Evolutionary conservation across 2,888 invertebrate species (phyloP).

Genomic region (Polydrusus pterygomalis): DNA sequence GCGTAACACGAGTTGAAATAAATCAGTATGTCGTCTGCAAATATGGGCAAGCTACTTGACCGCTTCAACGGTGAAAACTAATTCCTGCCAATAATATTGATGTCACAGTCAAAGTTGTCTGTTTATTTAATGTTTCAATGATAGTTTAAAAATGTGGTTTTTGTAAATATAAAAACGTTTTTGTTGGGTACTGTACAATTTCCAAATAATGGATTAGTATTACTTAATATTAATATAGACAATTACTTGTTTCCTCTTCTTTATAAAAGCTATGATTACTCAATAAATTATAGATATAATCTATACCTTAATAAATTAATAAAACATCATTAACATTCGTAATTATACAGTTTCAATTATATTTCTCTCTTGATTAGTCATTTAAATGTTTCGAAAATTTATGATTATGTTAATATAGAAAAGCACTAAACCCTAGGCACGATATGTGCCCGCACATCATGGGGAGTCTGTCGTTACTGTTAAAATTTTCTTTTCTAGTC

Average conservation of each 20-base stretch:
- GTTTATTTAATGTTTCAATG: no score
- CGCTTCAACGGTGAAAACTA: no score
- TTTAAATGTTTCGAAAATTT: conserved; percentile 19
- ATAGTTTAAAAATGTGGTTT: no score
- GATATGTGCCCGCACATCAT: conserved; percentile 18
- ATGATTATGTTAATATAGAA: conserved; percentile 20
- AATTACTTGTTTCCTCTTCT: conserved; percentile 2
- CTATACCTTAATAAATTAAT: conserved; percentile 13
- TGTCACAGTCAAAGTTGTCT: no score
- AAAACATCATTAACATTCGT: conserved; percentile 13
- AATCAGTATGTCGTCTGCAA: no score
- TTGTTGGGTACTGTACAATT: no score
- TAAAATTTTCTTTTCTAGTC: conserved; percentile 23
- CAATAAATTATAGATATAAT: conserved; percentile 3
- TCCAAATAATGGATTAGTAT: no score
- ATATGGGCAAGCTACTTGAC: no score
- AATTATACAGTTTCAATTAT: conserved; percentile 18
- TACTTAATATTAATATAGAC: no score
- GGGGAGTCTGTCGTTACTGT: conserved; percentile 37
- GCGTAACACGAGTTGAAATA: no score
- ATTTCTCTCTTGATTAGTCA: conserved; percentile 26
- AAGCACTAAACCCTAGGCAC: conserved; percentile 15
- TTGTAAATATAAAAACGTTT: no score
- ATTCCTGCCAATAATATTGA: no score
- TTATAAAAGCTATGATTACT: neutral